Evolutionary conservation across 1,140 invertebrate genomes (phyloP).

Genomic region (Hyles euphorbiae): DNA sequence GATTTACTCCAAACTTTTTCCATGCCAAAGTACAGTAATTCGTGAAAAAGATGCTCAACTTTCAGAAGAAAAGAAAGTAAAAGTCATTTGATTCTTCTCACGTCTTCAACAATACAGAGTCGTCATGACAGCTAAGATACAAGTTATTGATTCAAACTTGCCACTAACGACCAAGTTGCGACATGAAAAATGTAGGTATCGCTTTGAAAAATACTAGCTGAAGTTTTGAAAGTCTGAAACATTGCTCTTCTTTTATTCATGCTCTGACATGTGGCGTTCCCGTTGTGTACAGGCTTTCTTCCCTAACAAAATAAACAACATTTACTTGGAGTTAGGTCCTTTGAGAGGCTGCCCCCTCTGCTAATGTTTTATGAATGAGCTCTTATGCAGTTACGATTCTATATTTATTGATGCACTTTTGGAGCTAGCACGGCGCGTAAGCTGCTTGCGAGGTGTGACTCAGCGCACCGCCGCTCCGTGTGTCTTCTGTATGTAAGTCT

Average conservation of each 20-base stretch:
- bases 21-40: too few relatives aligned
- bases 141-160: conserved; percentile 24
- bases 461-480: too few relatives aligned
- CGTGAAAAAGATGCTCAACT: too few relatives aligned
- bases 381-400: conserved; percentile 41
- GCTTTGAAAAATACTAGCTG: conserved; percentile 56
- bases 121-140: conserved; percentile 9
- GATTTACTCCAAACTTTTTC: too few relatives aligned
- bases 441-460: not conserved
- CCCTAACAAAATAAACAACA: conserved; percentile 71
- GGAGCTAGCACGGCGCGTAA: not conserved
- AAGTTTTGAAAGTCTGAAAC: conserved; percentile 69
- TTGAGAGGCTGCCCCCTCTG: conserved; percentile 50
- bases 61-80: too few relatives aligned
- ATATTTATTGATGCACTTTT: conserved; percentile 9
- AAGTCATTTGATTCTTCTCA: conserved; percentile 3
- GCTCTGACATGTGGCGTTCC: conserved; percentile 65
- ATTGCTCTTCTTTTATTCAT: conserved; percentile 73
- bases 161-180: conserved; percentile 24
- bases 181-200: conserved; percentile 43
- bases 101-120: conserved; percentile 7
- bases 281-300: conserved; percentile 68
- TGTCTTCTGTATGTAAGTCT: too few relatives aligned
- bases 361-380: conserved; percentile 69
- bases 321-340: conserved; percentile 66